Conservation (phyloP, 2,888 invertebrate species). For the Cosmia pyralina region DNA sequence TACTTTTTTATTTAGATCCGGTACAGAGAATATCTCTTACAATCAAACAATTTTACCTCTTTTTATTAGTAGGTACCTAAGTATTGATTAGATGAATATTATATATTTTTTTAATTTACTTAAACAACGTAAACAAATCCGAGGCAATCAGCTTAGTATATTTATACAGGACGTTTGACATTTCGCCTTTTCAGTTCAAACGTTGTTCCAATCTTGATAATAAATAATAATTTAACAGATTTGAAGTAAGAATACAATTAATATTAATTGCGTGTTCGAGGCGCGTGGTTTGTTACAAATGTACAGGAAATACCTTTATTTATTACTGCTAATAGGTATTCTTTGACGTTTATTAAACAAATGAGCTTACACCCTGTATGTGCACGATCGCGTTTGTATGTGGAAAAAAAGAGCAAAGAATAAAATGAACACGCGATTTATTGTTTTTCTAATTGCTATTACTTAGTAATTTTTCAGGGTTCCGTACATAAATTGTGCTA, state of each 20-base stretch:
- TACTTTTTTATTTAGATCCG: no score
- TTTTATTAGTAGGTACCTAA: no score
- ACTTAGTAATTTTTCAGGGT: neutral
- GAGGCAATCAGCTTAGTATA: neutral
- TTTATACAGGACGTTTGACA: neutral
- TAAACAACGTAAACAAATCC: neutral
- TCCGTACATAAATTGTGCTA: neutral
- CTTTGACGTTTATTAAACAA: slow-evolving; percentile 71
- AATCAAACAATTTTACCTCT: neutral
- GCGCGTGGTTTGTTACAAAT: slow-evolving; percentile 63
- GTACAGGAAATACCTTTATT: slow-evolving; percentile 63
- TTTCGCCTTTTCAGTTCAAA: slow-evolving; percentile 17
- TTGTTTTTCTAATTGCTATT: neutral
- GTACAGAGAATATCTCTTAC: no score
- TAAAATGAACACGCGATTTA: slow-evolving; percentile 47
- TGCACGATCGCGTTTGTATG: slow-evolving; percentile 28
- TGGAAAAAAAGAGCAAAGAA: slow-evolving; percentile 8
- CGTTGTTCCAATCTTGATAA: slow-evolving; percentile 45
- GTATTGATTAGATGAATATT: no score
- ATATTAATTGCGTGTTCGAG: slow-evolving; percentile 62
- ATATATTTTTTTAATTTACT: no score
- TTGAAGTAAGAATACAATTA: slow-evolving; percentile 52
- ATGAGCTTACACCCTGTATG: slow-evolving; percentile 65
- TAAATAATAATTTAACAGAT: slow-evolving; percentile 41
- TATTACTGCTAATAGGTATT: slow-evolving; percentile 67